Evolutionary conservation across 2,113 vertebrate genomes (phyloP), one percentile per base, ranked within the genome.

Genomic region (Fulica atra): DNA sequence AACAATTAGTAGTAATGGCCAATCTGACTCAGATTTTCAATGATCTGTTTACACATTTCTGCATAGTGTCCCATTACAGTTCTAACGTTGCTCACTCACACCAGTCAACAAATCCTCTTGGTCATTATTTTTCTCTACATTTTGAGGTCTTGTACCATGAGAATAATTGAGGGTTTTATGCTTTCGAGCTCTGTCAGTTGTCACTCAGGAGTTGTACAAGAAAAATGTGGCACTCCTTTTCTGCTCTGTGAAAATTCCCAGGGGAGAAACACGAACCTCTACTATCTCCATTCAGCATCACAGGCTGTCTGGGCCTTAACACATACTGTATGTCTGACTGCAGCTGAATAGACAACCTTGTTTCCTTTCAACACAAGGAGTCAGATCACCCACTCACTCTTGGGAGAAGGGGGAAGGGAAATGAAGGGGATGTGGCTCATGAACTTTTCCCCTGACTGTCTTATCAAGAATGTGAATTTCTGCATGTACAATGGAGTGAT

Each of bases 281-380:
- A 68, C 69, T 95, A 95, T 91, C 90, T 94, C 26, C 48, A 24
- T 84, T 92, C 90, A 95, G 82, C 86, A 81, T 93, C 82, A 12
- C 13, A 4, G 72, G n/a, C 85, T 93, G 74, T 61, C 92, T 89
- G 87, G 82, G 59, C 89, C 81, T 54, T 29, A 73, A 59, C 46
- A 71, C 78, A 29, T 42, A 77, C 50, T 89, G 74, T 82, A 19
- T 38, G 36, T 92, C 81, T 95, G 91, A 91, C 68, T 84, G 86
- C 80, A 81, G 77, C 86, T 97, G 94, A 94, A 95, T 82, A 93
- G 94, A 93, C 81, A 90, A 95, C 85, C 71, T 89, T 95, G 92
- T 95, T 95, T 92, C 85, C 71, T 94, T 93, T 93, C 93, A 97
- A 21, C 66, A 46, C 79, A 53, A 63, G 74, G 91, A 50, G 64